Percentiles rank a stretch among this genome's conserved stretches.
Evolutionary conservation across 1,140 invertebrate genomes (phyloP).

Genomic region (Scaptomyza graminum): DNA sequence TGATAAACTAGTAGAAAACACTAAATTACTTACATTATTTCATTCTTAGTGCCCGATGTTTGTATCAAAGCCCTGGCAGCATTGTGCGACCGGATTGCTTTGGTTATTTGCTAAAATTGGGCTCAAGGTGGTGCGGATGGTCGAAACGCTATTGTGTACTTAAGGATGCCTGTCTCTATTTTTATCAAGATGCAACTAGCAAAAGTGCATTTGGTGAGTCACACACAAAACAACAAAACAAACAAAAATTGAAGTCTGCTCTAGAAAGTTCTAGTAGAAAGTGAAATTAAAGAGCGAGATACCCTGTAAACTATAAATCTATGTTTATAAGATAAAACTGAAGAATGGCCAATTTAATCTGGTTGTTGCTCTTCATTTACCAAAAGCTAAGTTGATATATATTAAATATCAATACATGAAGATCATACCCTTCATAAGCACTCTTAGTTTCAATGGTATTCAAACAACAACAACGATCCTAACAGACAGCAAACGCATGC

Average conservation of each 20-base stretch:
- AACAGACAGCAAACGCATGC: slow-evolving; percentile 28
- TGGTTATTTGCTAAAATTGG: slow-evolving; percentile 94
- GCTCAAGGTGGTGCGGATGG: slow-evolving; percentile 92
- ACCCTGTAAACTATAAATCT: background rate
- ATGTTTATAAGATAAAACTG: no score
- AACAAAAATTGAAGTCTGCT: background rate
- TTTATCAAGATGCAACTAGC: slow-evolving; percentile 94
- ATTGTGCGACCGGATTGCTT: slow-evolving; percentile 94
- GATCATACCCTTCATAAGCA: background rate
- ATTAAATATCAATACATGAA: no score
- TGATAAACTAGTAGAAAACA: no score
- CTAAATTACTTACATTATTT: background rate
- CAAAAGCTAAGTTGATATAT: no score
- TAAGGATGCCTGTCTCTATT: slow-evolving; percentile 97
- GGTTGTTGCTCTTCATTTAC: no score
- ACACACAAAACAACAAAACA: slow-evolving; percentile 5
- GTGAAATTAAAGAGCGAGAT: background rate
- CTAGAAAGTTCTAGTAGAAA: background rate
- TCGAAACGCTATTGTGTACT: slow-evolving; percentile 96
- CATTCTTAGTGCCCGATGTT: slow-evolving; percentile 85
- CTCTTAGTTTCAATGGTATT: slow-evolving; percentile 1
- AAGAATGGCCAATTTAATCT: no score
- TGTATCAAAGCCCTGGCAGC: slow-evolving; percentile 88
- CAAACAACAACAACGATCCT: background rate
- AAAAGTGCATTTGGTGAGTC: slow-evolving; percentile 92